phyloP scores from a whole-genome alignment of 2,797 vertebrate species.

The Poeciliopsis paucimaculata region DNA sequence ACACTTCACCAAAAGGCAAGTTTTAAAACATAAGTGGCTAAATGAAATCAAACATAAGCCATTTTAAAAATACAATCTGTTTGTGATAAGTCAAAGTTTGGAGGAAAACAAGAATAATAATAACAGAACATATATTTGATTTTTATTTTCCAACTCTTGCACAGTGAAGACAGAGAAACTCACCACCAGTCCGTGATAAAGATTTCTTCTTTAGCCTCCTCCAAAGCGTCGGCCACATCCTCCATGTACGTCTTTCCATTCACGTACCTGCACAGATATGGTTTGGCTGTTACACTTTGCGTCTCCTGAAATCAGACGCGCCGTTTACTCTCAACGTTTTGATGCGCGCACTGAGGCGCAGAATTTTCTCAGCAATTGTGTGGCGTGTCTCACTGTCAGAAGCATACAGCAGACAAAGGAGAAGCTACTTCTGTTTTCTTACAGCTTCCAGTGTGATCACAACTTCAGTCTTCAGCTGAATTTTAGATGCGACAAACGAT shows the following conservation, averaged over 20 bases:
- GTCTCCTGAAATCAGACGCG: not conserved
- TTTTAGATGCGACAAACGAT: not conserved
- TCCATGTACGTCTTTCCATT: slow-evolving; percentile 96
- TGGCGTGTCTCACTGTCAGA: not conserved
- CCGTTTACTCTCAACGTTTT: slow-evolving; percentile 1
- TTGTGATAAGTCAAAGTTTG: not conserved
- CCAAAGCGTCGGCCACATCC: slow-evolving; percentile 93
- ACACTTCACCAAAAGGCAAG: not conserved
- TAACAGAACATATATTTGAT: not conserved
- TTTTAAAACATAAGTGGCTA: not conserved
- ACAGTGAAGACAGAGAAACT: slow-evolving; percentile 52
- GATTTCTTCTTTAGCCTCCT: slow-evolving; percentile 95
- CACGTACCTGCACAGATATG: slow-evolving; percentile 87
- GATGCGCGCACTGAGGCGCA: not conserved
- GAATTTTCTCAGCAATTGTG: not conserved
- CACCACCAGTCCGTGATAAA: slow-evolving; percentile 99
- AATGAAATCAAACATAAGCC: not conserved
- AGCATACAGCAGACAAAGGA: not conserved
- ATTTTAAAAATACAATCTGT: not conserved
- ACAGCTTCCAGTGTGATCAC: not conserved
- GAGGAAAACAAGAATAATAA: not conserved
- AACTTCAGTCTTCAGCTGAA: not conserved
- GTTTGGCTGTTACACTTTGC: not conserved
- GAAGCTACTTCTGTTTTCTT: not conserved
- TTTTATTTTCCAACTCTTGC: not conserved